Conservation (phyloP, 2,888 invertebrate genomes). For the Trachelus iudaicus region DNA sequence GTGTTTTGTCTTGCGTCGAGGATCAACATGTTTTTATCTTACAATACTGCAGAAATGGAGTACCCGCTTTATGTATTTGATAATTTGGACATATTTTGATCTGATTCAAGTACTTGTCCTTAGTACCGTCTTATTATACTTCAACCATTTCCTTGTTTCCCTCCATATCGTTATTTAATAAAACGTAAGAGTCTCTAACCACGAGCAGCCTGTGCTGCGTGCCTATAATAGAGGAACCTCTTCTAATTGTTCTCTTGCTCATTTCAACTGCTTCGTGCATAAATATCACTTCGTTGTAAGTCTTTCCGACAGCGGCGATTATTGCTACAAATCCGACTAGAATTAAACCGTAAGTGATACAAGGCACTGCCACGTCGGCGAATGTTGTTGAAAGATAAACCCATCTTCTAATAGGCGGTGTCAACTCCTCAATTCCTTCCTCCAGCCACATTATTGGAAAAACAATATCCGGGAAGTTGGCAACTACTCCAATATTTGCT, state of each 20-base stretch:
- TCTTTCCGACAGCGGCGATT: constrained; percentile 75
- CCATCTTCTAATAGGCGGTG: constrained; percentile 84
- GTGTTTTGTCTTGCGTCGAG: not conserved
- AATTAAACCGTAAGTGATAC: constrained; percentile 79
- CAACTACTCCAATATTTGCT: constrained; percentile 76
- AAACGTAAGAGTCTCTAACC: constrained; percentile 70
- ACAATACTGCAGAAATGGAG: not conserved
- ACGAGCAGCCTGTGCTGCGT: constrained; percentile 72
- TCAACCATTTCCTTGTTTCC: constrained; percentile 28
- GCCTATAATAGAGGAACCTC: constrained; percentile 73
- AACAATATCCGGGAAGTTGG: constrained; percentile 81
- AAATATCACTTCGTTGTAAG: constrained; percentile 80
- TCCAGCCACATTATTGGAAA: constrained; percentile 92
- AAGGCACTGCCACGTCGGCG: constrained; percentile 77
- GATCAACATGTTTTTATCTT: not conserved
- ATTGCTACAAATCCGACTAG: constrained; percentile 75
- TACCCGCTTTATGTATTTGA: not conserved
- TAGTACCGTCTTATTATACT: constrained; percentile 18
- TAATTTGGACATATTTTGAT: not conserved
- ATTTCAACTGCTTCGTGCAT: constrained; percentile 82
- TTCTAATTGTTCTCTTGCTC: constrained; percentile 77
- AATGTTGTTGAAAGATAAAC: constrained; percentile 84
- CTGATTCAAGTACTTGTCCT: not conserved
- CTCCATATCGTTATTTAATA: constrained; percentile 60
- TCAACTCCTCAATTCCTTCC: constrained; percentile 85